Conservation (phyloP, 2,797 vertebrate genomes). For the Spizella passerina region DNA sequence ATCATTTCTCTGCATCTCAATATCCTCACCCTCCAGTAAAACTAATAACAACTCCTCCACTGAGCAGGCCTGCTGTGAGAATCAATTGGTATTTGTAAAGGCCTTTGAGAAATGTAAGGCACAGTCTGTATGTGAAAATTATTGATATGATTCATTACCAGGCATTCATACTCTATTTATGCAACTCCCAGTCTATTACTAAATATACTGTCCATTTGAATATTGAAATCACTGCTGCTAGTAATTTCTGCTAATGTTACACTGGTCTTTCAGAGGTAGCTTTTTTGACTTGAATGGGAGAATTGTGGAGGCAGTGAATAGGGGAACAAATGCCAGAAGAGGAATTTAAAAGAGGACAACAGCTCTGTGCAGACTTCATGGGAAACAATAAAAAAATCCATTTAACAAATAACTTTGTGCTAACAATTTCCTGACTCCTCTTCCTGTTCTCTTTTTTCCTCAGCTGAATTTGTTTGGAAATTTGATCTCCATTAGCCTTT, state of each 20-base stretch:
- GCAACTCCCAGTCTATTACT: slow-evolving; percentile 16
- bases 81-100: slow-evolving; percentile 65
- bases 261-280: slow-evolving; percentile 29
- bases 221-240: slow-evolving; percentile 53
- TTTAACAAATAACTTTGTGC: slow-evolving; percentile 35
- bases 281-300: slow-evolving; percentile 24
- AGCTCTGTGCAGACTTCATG: slow-evolving; percentile 11
- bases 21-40: slow-evolving; percentile 29
- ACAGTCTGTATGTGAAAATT: slow-evolving; percentile 62
- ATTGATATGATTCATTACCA: slow-evolving; percentile 72
- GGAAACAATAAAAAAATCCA: slow-evolving; percentile 44
- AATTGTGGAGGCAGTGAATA: slow-evolving; percentile 45
- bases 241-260: slow-evolving; percentile 55
- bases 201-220: slow-evolving; percentile 53
- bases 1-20: slow-evolving; percentile 7
- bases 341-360: slow-evolving; percentile 45
- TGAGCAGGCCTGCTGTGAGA: slow-evolving; percentile 54
- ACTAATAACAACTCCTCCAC: slow-evolving; percentile 55
- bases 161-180: slow-evolving; percentile 70
- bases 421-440: background rate
- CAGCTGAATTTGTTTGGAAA: background rate
- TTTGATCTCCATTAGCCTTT: background rate
- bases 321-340: slow-evolving; percentile 32
- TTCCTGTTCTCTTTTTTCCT: background rate
- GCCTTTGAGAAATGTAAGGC: slow-evolving; percentile 58